Evolutionary conservation across 2,113 vertebrate species (phyloP).

Genomic region (Ophthalmolycus amberensis): DNA sequence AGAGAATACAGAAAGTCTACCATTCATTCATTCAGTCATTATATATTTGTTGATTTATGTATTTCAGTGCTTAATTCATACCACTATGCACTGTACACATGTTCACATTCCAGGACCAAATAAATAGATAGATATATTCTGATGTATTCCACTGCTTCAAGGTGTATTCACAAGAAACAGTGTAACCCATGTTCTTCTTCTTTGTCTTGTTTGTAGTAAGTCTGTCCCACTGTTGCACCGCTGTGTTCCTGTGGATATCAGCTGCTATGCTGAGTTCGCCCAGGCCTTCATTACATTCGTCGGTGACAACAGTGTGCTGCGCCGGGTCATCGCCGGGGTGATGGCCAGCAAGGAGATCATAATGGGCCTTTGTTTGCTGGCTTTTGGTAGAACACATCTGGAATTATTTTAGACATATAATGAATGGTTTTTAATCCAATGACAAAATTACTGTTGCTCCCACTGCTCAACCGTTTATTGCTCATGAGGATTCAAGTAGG

Average conservation of each 20-base stretch:
- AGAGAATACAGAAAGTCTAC: not conserved
- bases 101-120: not conserved
- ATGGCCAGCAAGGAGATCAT: constrained; percentile 99
- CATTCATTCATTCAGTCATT: not conserved
- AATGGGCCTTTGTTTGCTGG: constrained; percentile 96
- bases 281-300: constrained; percentile 94
- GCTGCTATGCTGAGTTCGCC: constrained; percentile 94
- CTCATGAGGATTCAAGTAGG: constrained; percentile 19
- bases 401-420: not conserved
- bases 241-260: constrained; percentile 92
- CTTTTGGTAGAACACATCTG: constrained; percentile 87
- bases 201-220: constrained; percentile 69
- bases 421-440: not conserved
- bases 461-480: not conserved
- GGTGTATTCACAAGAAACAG: not conserved
- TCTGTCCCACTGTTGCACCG: constrained; percentile 93
- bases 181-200: not conserved
- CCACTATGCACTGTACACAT: not conserved
- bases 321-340: constrained; percentile 94
- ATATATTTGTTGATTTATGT: not conserved
- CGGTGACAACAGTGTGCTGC: constrained; percentile 95
- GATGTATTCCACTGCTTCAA: not conserved
- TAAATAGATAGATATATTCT: not conserved
- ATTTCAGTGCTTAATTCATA: not conserved
- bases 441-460: not conserved